phyloP scores from a whole-genome alignment of 2,888 invertebrate genomes.

The Altica lythri region DNA sequence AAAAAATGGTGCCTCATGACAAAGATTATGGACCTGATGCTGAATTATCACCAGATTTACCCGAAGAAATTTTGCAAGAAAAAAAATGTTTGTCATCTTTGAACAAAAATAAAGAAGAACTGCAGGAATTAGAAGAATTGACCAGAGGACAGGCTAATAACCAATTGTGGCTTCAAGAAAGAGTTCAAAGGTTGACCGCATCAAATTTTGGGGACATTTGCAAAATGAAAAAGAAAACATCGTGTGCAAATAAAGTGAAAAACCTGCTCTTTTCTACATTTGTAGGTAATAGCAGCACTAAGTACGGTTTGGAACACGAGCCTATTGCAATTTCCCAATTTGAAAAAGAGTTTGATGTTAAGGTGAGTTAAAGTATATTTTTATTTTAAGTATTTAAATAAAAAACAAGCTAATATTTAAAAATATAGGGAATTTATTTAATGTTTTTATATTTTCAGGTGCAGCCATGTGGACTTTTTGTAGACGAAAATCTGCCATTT shows the following conservation, averaged over 20 bases:
- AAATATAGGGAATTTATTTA: neutral
- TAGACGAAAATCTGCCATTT: neutral
- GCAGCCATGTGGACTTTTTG: constrained; percentile 5
- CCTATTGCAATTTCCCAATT: neutral
- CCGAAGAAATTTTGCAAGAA: neutral
- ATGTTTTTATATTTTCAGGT: neutral
- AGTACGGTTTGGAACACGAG: constrained; percentile 3
- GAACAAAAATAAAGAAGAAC: neutral
- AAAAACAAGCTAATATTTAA: neutral
- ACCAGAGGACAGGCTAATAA: constrained; percentile 2
- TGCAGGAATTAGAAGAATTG: neutral
- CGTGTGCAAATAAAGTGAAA: constrained; percentile 1
- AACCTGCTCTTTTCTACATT: constrained; percentile 1
- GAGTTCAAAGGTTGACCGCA: neutral
- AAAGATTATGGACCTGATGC: constrained; percentile 2
- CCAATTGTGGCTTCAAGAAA: constrained; percentile 1
- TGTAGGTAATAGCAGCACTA: constrained; percentile 1
- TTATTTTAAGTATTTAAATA: neutral
- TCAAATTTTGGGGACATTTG: constrained; percentile 3
- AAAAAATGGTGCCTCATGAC: neutral
- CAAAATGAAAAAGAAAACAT: constrained; percentile 7
- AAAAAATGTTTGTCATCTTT: neutral
- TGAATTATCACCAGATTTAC: neutral
- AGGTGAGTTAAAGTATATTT: neutral
- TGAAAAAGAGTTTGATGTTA: constrained; percentile 1